phyloP scores from a whole-genome alignment of 2,113 vertebrate genomes.

The Synchiropus splendidus region DNA sequence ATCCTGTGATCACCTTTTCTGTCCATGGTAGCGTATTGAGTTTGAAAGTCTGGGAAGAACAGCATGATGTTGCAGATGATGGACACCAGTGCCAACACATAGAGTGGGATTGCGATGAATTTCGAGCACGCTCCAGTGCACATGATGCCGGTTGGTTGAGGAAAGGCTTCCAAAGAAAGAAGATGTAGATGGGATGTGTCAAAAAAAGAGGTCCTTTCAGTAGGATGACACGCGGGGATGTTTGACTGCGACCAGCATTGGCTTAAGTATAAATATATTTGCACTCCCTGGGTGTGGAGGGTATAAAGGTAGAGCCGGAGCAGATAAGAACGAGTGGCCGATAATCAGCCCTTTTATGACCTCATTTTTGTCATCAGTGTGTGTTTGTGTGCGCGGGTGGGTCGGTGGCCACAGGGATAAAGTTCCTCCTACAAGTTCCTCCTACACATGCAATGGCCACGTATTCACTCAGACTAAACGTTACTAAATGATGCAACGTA shows the following conservation, averaged over 20 bases:
- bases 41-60: slow-evolving; percentile 52
- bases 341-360: slow-evolving; percentile 6
- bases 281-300: neutral
- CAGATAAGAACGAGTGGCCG: slow-evolving; percentile 6
- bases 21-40: slow-evolving; percentile 1
- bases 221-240: no score
- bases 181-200: no score
- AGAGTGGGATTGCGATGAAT: slow-evolving; percentile 50
- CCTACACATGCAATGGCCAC: no score
- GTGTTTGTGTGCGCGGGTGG: neutral
- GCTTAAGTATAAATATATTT: slow-evolving; percentile 3
- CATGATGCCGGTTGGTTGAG: slow-evolving; percentile 30
- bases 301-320: slow-evolving; percentile 4
- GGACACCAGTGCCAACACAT: slow-evolving; percentile 44
- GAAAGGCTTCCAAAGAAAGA: neutral
- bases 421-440: no score
- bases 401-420: neutral
- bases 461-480: no score
- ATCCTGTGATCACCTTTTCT: neutral
- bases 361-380: neutral
- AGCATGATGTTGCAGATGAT: slow-evolving; percentile 61
- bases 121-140: slow-evolving; percentile 60
- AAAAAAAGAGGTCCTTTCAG: no score
- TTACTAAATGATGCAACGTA: no score
- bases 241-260: no score